These are phyloP conservation scores for Aphis craccivora DNA, from an alignment of 1,140 invertebrate species.

Conservation along the genomic window DNA sequence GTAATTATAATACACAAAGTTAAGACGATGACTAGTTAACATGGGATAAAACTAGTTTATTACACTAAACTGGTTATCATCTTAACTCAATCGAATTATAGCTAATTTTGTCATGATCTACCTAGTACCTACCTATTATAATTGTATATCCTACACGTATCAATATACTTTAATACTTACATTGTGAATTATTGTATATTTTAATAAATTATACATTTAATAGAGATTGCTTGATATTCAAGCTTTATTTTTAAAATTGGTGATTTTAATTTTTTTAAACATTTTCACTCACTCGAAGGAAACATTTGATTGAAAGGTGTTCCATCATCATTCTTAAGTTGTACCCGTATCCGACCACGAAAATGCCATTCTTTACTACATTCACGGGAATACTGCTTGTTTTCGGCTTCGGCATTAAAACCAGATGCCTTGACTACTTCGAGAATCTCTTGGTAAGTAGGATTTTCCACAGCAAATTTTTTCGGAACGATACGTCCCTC, in stretches of 20 bases:
- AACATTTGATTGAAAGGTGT: conserved; percentile 77
- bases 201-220: too few species aligned
- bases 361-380: conserved; percentile 77
- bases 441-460: conserved; percentile 90
- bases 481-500: conserved; percentile 87
- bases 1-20: too few species aligned
- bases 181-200: background rate
- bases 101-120: background rate
- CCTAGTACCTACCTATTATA: too few species aligned
- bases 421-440: conserved; percentile 87
- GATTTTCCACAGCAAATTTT: conserved; percentile 90
- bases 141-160: background rate
- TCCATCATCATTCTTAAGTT: conserved; percentile 92
- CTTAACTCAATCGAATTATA: too few species aligned
- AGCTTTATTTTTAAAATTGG: background rate
- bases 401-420: conserved; percentile 88
- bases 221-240: background rate
- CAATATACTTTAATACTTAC: background rate
- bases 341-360: conserved; percentile 88
- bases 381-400: conserved; percentile 93
- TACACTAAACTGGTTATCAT: too few species aligned
- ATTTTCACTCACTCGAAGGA: conserved; percentile 69
- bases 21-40: too few species aligned
- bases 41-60: too few species aligned
- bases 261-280: background rate